These are phyloP conservation scores for Hippocampus comes DNA, from an alignment of 2,113 vertebrate species.

Conservation along the genomic window DNA sequence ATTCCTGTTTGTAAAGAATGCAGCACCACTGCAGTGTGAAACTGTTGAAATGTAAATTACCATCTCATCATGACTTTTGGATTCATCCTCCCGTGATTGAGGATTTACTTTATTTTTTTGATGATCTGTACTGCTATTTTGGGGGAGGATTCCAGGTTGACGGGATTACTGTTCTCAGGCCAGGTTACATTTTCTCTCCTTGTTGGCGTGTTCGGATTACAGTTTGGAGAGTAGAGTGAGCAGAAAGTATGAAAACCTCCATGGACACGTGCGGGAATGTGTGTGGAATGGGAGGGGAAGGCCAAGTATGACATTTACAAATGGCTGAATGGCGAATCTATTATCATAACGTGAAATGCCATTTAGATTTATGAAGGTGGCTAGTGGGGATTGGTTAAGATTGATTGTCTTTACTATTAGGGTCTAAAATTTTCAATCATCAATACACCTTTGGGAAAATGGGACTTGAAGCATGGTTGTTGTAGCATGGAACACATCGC, in stretches of 20 bases:
- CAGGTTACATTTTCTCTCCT: conserved; percentile 25
- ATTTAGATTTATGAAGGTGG: not conserved
- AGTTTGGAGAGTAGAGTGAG: conserved; percentile 22
- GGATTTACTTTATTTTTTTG: not conserved
- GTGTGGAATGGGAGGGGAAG: not conserved
- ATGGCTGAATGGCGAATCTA: not conserved
- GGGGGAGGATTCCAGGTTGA: conserved; percentile 48
- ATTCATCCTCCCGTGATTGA: not conserved
- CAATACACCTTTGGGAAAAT: too few relatives aligned
- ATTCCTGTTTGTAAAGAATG: conserved; percentile 25
- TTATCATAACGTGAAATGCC: not conserved
- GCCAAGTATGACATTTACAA: not conserved
- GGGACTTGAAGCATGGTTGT: too few relatives aligned
- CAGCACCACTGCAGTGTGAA: conserved; percentile 20
- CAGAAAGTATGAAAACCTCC: conserved; percentile 16
- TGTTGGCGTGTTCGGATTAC: conserved; percentile 27
- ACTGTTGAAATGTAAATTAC: conserved; percentile 46
- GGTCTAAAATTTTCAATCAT: too few relatives aligned
- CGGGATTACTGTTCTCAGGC: conserved; percentile 51
- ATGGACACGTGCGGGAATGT: not conserved
- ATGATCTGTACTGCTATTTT: conserved; percentile 30
- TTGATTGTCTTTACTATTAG: not conserved
- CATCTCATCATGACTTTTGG: conserved; percentile 5
- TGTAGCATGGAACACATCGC: too few relatives aligned
- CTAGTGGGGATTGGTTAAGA: not conserved